Evolutionary conservation across 1,140 invertebrate genomes (phyloP).

Genomic region (Gryon sp.): DNA sequence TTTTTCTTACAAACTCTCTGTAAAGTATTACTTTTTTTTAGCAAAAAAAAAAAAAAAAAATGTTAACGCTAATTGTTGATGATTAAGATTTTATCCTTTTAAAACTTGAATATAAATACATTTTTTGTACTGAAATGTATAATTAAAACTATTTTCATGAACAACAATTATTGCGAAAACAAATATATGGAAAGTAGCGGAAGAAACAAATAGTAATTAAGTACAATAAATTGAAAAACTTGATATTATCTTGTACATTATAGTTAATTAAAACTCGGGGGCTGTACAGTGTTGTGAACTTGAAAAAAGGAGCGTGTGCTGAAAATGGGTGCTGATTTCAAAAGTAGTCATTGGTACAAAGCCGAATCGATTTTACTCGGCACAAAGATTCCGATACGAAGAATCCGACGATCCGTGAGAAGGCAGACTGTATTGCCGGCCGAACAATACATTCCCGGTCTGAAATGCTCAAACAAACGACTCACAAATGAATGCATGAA

Average conservation of each 20-base stretch:
- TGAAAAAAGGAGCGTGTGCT: slow-evolving; percentile 1
- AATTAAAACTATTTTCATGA: no score
- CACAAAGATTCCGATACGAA: slow-evolving; percentile 60
- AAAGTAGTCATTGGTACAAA: slow-evolving; percentile 49
- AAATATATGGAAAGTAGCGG: no score
- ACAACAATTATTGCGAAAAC: no score
- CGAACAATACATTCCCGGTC: slow-evolving; percentile 58
- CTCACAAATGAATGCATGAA: slow-evolving; percentile 64
- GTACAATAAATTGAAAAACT: no score
- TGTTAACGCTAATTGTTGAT: no score
- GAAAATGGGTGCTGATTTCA: slow-evolving; percentile 29
- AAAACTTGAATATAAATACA: not conserved
- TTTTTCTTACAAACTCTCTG: not conserved
- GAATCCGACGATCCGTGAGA: slow-evolving; percentile 62
- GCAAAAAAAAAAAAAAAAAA: no score
- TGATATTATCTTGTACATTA: no score
- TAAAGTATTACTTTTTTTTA: no score
- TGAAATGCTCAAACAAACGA: slow-evolving; percentile 63
- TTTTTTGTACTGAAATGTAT: no score
- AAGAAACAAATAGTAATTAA: no score
- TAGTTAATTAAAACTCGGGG: not conserved
- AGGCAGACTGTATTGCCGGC: slow-evolving; percentile 51
- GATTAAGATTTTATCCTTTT: not conserved
- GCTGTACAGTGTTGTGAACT: no score
- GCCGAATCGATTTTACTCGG: slow-evolving; percentile 58